Conservation (phyloP, 2,797 vertebrate species). For the Gallinago stenura region DNA sequence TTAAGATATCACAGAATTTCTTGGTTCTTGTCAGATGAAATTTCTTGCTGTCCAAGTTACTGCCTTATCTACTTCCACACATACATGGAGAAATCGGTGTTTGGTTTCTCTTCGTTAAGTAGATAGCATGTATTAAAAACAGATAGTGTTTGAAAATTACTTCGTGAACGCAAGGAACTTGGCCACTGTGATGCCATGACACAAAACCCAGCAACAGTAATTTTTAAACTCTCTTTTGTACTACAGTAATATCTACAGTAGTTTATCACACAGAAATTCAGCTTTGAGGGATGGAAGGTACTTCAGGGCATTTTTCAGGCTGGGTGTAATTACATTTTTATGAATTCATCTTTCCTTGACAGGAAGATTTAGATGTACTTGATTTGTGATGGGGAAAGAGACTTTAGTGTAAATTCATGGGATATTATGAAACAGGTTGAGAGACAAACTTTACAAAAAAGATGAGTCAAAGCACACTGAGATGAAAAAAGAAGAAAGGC, state of each 20-base stretch:
- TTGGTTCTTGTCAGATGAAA: background rate
- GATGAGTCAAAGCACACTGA: background rate
- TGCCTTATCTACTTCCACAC: background rate
- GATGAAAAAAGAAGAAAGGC: background rate
- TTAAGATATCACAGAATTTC: background rate
- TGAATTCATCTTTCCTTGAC: slow-evolving; percentile 21
- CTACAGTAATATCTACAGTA: background rate
- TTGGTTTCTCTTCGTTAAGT: background rate
- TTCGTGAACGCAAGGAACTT: background rate
- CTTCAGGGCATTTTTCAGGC: background rate
- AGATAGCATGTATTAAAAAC: background rate
- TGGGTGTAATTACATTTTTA: slow-evolving; percentile 11
- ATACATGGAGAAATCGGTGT: background rate
- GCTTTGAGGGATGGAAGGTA: background rate
- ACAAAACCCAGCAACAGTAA: background rate
- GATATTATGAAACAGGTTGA: background rate
- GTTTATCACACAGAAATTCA: background rate
- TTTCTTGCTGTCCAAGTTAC: background rate
- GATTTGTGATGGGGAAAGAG: background rate
- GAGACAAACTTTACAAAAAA: background rate
- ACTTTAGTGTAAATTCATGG: background rate
- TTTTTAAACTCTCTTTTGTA: background rate
- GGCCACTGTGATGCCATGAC: background rate
- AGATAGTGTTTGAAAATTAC: background rate
- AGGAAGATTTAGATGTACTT: background rate